A percentile compares a stretch with the other conserved stretches of the same genome.
Conservation (phyloP, 2,113 vertebrate genomes). For the Carassius gibelio region DNA sequence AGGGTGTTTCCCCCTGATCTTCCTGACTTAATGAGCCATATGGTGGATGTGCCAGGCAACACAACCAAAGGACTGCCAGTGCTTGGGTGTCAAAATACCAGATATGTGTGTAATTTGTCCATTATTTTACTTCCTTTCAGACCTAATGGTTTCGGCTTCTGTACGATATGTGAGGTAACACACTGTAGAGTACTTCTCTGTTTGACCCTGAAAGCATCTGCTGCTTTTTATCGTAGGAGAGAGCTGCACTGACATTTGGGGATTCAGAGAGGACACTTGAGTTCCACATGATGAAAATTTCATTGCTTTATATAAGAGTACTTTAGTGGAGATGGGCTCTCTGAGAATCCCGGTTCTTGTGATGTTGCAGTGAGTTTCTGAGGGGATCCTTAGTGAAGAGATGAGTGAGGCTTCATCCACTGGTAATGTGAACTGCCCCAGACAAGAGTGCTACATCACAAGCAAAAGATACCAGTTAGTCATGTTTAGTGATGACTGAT, state of each 20-base stretch:
- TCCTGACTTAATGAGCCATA: conserved; percentile 48
- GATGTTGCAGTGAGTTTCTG: not conserved
- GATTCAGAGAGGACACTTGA: conserved; percentile 18
- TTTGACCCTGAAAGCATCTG: conserved; percentile 1
- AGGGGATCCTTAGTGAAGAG: not conserved
- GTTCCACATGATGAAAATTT: conserved; percentile 32
- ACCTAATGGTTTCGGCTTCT: not conserved
- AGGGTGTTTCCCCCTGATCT: conserved; percentile 39
- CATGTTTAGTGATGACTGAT: conserved; percentile 5
- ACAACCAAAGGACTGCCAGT: conserved; percentile 12
- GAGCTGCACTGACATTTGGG: not conserved
- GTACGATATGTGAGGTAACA: not conserved
- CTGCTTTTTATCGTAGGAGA: not conserved
- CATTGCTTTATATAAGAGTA: conserved; percentile 40
- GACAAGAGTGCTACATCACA: not conserved
- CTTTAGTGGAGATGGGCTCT: conserved; percentile 12
- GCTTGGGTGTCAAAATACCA: not conserved
- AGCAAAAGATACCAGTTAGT: not conserved
- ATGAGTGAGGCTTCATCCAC: not conserved
- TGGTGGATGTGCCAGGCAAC: conserved; percentile 28
- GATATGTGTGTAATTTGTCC: not conserved
- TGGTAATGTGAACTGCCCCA: not conserved
- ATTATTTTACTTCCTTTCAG: not conserved
- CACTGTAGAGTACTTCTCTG: not conserved
- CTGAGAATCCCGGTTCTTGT: not conserved